Conservation (phyloP, 1,140 invertebrate species). For the Portunus trituberculatus region DNA sequence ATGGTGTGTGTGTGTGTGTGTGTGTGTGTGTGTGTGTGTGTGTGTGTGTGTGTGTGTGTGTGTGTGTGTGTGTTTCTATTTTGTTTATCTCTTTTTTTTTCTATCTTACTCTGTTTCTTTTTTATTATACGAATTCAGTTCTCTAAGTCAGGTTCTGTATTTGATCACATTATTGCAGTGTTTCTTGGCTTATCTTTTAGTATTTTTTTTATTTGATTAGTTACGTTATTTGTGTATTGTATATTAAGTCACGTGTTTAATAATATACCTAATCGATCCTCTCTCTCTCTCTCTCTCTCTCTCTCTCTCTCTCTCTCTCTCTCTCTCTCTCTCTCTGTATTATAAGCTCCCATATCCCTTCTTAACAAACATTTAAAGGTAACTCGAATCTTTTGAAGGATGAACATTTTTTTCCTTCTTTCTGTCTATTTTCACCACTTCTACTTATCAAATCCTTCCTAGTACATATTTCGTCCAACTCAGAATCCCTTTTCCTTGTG, state of each 20-base stretch:
- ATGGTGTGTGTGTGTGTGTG: not conserved
- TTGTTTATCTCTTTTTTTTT: too few species aligned
- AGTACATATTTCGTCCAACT: too few species aligned
- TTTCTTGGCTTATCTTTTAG: too few species aligned
- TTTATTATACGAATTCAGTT: too few species aligned
- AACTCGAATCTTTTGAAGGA: not conserved
- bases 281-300: not conserved
- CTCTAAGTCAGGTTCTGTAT: too few species aligned
- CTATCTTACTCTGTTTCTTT: too few species aligned
- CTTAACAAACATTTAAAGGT: too few species aligned
- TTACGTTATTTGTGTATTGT: too few species aligned
- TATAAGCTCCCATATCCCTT: too few species aligned
- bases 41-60: not conserved
- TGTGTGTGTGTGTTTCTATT: too few species aligned
- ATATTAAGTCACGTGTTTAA: not conserved
- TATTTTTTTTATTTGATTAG: too few species aligned
- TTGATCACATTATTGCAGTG: too few species aligned
- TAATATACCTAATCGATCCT: not conserved
- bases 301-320: not conserved
- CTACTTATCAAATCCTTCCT: not conserved
- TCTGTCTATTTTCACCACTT: not conserved
- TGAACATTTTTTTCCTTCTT: not conserved
- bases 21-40: slow-evolving; percentile 11
- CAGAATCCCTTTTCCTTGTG: not conserved
- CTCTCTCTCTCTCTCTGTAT: not conserved